phyloP scores from a whole-genome alignment of 2,797 vertebrate genomes.

The Alauda arvensis region DNA sequence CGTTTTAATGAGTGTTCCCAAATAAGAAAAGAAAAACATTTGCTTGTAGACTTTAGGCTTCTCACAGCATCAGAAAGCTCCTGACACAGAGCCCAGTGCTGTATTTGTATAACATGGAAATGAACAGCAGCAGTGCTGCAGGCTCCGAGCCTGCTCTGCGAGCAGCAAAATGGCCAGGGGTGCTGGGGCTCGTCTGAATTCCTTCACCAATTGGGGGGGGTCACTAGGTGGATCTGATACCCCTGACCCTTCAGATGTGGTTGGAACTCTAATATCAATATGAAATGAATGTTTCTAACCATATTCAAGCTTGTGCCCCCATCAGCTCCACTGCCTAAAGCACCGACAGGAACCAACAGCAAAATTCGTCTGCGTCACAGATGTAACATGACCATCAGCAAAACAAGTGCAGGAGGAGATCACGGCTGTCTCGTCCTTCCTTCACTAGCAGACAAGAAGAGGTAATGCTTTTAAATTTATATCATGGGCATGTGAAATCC shows the following conservation, averaged over 20 bases:
- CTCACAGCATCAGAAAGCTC: conserved; percentile 44
- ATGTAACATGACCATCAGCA: conserved; percentile 50
- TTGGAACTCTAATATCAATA: neutral
- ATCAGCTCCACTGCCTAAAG: conserved; percentile 6
- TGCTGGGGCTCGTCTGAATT: neutral
- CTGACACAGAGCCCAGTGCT: conserved; percentile 32
- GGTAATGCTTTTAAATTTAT: neutral
- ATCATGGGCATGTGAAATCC: neutral
- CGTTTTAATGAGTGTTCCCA: neutral
- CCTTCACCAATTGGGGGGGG: neutral
- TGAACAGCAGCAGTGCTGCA: conserved; percentile 53
- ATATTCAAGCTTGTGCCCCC: neutral
- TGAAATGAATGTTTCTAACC: neutral
- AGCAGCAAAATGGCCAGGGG: conserved; percentile 56
- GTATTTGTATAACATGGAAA: conserved; percentile 58
- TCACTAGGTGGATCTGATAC: neutral
- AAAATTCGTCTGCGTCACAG: conserved; percentile 63
- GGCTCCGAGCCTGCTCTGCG: conserved; percentile 7
- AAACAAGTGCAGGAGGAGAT: conserved; percentile 36
- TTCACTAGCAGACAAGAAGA: neutral
- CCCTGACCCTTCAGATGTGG: neutral
- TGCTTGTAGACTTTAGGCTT: conserved; percentile 31
- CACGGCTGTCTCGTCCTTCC: conserved; percentile 30
- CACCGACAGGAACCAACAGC: conserved; percentile 4
- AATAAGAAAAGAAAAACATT: conserved; percentile 31